Evolutionary conservation across 2,888 invertebrate genomes (phyloP), one percentile per base, ranked within the genome.

Genomic region (Stenoptilia bipunctidactyla): DNA sequence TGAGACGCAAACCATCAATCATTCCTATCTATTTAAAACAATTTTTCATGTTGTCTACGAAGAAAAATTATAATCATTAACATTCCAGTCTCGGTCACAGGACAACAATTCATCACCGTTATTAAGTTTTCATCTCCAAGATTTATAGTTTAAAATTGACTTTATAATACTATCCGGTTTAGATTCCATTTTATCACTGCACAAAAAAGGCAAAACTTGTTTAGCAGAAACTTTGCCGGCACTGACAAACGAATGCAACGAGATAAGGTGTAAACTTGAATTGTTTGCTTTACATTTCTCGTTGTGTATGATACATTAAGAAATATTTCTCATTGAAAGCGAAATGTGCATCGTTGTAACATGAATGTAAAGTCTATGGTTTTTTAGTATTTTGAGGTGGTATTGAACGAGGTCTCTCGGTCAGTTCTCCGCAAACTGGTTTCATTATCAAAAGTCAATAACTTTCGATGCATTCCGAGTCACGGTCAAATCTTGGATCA

Each of bases 381-480:
- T 47, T 47, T 39, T 20, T 3, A 20, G 4, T 30, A 30, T 56
- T 54, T 55, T 45, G 47, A 50, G 55, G 59, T 73, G 72, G 65
- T 79, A 76, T 72, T 72, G 71, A 80, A 74, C 73, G 72, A 59
- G 80, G 80, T 3, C 74, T 72, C 70, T 72, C 75, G 80, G 82
- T 79, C 80, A 82, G 68, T 61, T 59, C 51, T 63, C 61, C 62
- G 58, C 67, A 77, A 82, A 83, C 82, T 69, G 76, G 82, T 83
- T 83, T 72, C 82, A 83, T 82, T 79, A 82, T 74, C 82, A 82
- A 82, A 80, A 82, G 82, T 83, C 82, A 83, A 83, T 83, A 83
- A 82, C 82, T 82, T 79, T 80, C 63, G 79, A 77, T 75, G 74
- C 77, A 76, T 74, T 69, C 63, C 66, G 61, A 80, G 76, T 80